phyloP scores from a whole-genome alignment of 2,797 vertebrate genomes.

The Chelidonichthys spinosus region DNA sequence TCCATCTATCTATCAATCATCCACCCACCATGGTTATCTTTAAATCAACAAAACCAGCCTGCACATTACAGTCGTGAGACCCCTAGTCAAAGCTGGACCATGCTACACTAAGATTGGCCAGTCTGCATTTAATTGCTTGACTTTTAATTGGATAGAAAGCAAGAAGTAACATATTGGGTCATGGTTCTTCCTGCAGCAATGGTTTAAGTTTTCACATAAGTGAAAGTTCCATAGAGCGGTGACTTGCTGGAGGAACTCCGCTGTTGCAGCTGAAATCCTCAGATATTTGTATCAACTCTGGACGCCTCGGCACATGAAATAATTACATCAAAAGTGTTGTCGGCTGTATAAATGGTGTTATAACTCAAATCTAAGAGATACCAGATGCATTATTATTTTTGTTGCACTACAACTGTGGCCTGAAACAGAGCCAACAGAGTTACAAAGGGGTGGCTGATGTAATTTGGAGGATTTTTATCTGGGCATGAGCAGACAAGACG shows the following conservation, averaged over 20 bases:
- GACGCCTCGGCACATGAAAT: constrained; percentile 32
- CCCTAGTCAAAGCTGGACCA: no score
- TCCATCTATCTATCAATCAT: no score
- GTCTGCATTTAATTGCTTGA: not conserved
- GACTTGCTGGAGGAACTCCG: not conserved
- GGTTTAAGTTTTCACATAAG: not conserved
- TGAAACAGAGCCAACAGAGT: constrained; percentile 46
- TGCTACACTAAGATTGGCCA: no score
- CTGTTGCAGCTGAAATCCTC: not conserved
- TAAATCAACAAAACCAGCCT: no score
- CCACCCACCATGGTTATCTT: no score
- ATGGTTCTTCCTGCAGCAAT: rapidly evolving
- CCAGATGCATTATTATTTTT: constrained; percentile 51
- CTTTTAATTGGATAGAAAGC: constrained; percentile 14
- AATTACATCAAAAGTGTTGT: constrained; percentile 58
- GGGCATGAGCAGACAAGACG: constrained; percentile 59
- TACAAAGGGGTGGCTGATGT: constrained; percentile 60
- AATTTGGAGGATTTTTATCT: constrained; percentile 71
- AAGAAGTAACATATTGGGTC: not conserved
- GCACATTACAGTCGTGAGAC: no score
- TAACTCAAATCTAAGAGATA: constrained; percentile 68
- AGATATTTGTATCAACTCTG: constrained; percentile 36
- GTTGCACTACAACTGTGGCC: constrained; percentile 20
- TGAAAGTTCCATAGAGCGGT: not conserved
- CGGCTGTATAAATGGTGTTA: constrained; percentile 55